Base-by-base conservation (phyloP, 2,797 vertebrate genomes). In the Anomalospiza imberbis region DNA sequence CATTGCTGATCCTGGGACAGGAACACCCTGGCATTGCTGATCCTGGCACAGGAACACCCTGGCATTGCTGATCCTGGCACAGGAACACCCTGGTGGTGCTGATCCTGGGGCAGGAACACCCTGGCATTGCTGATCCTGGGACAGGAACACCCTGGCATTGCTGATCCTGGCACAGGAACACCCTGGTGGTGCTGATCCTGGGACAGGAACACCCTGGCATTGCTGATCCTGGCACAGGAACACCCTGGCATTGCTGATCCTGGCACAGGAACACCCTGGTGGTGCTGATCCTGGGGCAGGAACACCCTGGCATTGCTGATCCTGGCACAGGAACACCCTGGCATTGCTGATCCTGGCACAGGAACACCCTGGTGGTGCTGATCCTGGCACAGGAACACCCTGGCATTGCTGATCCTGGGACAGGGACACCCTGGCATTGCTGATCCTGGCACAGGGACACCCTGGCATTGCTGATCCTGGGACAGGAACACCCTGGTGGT, bases 101-200 rank as follows among this genome's bases (percentile, higher is more conserved):
- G 61, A 24, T 63, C 20, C 58, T 61, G 60, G 58, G 6, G 10
- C 17, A 22, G 29, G 28, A 0, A 8, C 10, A 24, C 0, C 15
- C 15, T 53, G 26, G 14, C 4, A 15, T 16, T 70, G 71, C 53
- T 72, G 53, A 45, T 45, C 51, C 38, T 9, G 38, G 40, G 17
- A 0, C 70, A 71, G 36, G 48, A 0, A 19, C 14, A 29, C 0
- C 20, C 48, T 40, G 28, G 6, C 7, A 5, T 0, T 13, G 31
- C 40, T 45, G 42, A 63, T 44, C 24, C 61, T 29, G 26, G 58
- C 18, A 3, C 58, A 61, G 36, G 18, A 0, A 7, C 17, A 28
- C 2, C 17, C 29, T 62, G 29, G 20, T 19, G 32, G 25, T 36
- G 45, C 38, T 38, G 38, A 38, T 38, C 11, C 38, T 40, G 38